Base-by-base conservation (phyloP, 2,113 vertebrate genomes). In the Elaphurus davidianus region DNA sequence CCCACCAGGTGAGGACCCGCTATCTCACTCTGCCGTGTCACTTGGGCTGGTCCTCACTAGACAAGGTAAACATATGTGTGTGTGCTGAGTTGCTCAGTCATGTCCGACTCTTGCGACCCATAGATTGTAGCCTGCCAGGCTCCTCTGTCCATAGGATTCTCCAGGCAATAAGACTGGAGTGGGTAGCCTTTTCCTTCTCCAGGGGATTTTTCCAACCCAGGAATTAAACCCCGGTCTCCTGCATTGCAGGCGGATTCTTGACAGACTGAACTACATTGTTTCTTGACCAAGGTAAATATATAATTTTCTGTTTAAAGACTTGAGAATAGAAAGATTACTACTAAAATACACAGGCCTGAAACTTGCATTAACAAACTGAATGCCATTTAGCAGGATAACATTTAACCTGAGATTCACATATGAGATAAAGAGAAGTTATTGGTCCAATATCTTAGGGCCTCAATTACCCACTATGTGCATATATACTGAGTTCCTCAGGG, bases 261-360 rank as follows among this genome's bases (percentile, higher is more conserved):
- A 71, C 67, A 40, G 67, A 71, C 17, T 71, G 64, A 21, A 23
- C 64, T 36, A 12, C 19, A 12, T 12, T 23, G 10, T n/a, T 40
- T 36, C 67, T 71, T 40, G 67, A 71, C 67, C 40, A 87, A 87
- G 59, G 64, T 15, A 62, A 87, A 74, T 40, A 25, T 13, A 10
- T 28, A 25, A 59, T 4, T 59, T 87, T 78, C 27, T 19, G 52
- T 28, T 45, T 57, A 45, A 94, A 59, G 19, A 60, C 43, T 85
- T 82, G 33, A 90, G 60, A 76, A 89, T 50, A 36, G 14, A 89
- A 79, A 88, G 28, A 45, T 30, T 12, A 36, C 54, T 54, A 43
- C 54, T 86, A 92, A 90, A 97, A 62, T 78, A 93, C 52, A n/a
- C 30, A 45, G 47, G 30, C 30, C 52, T 89, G 43, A 74, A 92